Percentiles rank a stretch among this genome's conserved stretches.
Conservation (phyloP, 1,140 invertebrate species). For the Liolophura sinensis region DNA sequence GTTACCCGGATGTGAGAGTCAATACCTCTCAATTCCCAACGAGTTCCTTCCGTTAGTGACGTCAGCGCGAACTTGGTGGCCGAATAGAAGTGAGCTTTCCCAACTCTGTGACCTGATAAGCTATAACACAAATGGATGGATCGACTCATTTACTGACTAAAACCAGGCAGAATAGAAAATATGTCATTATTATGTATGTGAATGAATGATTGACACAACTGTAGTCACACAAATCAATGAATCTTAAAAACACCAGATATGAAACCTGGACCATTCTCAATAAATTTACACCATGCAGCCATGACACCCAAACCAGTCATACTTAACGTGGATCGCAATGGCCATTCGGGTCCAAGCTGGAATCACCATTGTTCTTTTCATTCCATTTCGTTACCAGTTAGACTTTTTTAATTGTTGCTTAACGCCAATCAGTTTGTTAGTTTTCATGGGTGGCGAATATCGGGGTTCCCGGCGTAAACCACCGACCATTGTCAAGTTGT, state of each 20-base stretch:
- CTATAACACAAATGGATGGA: slow-evolving; percentile 47
- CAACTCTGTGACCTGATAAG: slow-evolving; percentile 21
- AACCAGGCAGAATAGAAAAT: slow-evolving; percentile 1
- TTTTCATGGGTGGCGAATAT: too few relatives aligned
- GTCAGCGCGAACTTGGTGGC: slow-evolving; percentile 71
- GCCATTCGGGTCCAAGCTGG: background rate
- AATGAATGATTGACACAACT: too few relatives aligned
- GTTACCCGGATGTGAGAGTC: slow-evolving; percentile 68
- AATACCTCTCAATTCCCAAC: slow-evolving; percentile 65
- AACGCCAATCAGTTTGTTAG: too few relatives aligned
- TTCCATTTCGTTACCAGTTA: background rate
- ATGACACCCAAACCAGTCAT: background rate
- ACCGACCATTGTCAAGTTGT: too few relatives aligned
- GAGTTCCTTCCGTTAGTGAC: slow-evolving; percentile 66
- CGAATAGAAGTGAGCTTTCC: slow-evolving; percentile 62
- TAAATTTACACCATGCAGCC: background rate
- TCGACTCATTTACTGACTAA: background rate
- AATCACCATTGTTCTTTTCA: background rate
- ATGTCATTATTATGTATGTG: too few relatives aligned
- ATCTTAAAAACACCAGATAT: background rate
- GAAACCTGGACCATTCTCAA: background rate
- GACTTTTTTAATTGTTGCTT: too few relatives aligned
- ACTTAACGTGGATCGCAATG: background rate
- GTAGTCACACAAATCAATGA: too few relatives aligned
- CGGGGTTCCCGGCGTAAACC: too few relatives aligned